Conservation (phyloP, 2,888 invertebrate genomes). For the Amphiduros pacificus region DNA sequence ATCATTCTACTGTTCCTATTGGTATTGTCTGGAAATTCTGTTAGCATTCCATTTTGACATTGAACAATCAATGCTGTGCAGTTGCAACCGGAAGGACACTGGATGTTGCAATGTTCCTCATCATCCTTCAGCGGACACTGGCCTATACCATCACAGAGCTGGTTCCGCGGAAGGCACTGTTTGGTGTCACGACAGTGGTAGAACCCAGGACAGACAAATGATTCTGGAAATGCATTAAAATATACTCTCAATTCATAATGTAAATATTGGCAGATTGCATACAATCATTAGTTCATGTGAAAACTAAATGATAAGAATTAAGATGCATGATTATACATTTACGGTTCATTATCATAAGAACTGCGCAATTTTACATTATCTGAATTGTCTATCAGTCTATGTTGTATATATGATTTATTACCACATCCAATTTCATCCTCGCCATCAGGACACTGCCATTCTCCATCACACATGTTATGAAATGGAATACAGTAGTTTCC, state of each 20-base stretch:
- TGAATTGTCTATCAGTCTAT: no score
- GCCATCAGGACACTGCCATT: constrained; percentile 7
- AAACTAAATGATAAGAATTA: no score
- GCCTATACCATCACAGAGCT: constrained; percentile 10
- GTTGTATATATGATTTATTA: no score
- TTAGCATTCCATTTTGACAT: not conserved
- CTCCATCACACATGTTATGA: constrained; percentile 12
- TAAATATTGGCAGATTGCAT: no score
- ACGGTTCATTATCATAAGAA: no score
- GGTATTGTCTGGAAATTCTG: not conserved
- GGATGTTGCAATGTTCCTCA: constrained; percentile 9
- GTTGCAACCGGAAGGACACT: not conserved
- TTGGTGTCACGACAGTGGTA: not conserved
- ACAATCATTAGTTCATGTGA: no score
- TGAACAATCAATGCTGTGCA: not conserved
- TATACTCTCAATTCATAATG: no score
- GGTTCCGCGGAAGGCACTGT: not conserved
- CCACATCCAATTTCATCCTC: constrained; percentile 16
- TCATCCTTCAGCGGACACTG: constrained; percentile 15
- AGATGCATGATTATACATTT: no score
- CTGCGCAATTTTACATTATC: no score
- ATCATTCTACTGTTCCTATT: not conserved
- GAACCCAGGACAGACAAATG: not conserved
- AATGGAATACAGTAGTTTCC: constrained; percentile 12
- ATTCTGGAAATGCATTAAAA: not conserved